A percentile compares a stretch with the other conserved stretches of the same genome.
Conservation (phyloP, 1,140 invertebrate species). For the Diorhabda sublineata region DNA sequence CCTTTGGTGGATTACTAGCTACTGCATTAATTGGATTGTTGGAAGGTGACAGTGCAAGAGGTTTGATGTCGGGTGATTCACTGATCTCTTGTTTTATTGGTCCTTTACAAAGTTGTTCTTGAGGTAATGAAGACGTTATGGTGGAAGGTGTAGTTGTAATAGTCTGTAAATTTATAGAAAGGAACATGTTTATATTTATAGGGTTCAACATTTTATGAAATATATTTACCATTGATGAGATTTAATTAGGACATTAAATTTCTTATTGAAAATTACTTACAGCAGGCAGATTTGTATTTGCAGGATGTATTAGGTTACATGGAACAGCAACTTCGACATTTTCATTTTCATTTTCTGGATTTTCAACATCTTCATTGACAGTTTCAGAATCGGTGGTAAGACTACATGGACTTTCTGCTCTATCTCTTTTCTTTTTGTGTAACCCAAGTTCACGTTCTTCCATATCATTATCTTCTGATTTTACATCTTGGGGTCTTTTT, state of each 20-base stretch:
- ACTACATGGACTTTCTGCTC: slow-evolving; percentile 70
- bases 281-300: not conserved
- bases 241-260: no score
- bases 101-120: slow-evolving; percentile 11
- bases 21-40: slow-evolving; percentile 32
- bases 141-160: not conserved
- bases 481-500: slow-evolving; percentile 61
- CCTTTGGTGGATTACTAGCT: slow-evolving; percentile 36
- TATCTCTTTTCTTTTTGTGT: slow-evolving; percentile 68
- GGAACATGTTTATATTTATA: no score
- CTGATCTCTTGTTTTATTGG: slow-evolving; percentile 19
- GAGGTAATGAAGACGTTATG: not conserved
- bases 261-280: not conserved
- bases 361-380: slow-evolving; percentile 71
- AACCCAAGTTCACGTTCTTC: slow-evolving; percentile 62
- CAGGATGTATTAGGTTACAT: not conserved
- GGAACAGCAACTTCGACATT: slow-evolving; percentile 45
- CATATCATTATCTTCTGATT: slow-evolving; percentile 49
- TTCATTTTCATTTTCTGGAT: slow-evolving; percentile 57
- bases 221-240: no score
- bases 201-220: no score
- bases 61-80: slow-evolving; percentile 17
- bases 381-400: slow-evolving; percentile 76
- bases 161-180: not conserved
- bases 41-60: slow-evolving; percentile 30